These are phyloP conservation scores for Mus spicilegus DNA, from an alignment of 2,113 vertebrate species.

Conservation along the genomic window DNA sequence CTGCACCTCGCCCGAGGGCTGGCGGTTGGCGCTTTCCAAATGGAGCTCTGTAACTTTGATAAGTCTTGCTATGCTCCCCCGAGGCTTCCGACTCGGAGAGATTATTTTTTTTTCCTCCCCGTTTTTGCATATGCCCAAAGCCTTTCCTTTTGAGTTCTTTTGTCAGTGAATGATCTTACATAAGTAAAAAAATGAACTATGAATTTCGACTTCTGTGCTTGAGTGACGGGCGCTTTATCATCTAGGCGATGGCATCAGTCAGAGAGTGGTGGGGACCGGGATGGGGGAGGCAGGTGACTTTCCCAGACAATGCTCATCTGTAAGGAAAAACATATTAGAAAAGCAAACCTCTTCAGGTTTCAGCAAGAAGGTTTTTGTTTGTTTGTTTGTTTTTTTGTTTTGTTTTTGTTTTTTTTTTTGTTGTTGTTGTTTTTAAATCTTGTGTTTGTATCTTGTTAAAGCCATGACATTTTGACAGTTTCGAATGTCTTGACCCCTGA, in stretches of 20 bases:
- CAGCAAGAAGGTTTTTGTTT: constrained; percentile 40
- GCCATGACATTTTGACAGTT: constrained; percentile 26
- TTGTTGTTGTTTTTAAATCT: neutral
- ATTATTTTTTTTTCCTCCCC: neutral
- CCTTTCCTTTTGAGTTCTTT: constrained; percentile 53
- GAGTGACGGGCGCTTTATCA: neutral
- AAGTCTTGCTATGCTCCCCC: neutral
- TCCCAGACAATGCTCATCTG: neutral
- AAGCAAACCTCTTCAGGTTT: neutral
- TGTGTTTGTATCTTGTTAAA: constrained; percentile 37
- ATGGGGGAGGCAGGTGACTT: neutral
- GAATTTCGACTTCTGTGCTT: neutral
- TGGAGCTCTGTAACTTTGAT: neutral
- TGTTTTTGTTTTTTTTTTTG: neutral
- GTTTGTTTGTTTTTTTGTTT: neutral
- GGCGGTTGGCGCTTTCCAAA: neutral
- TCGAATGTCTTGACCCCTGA: constrained; percentile 31
- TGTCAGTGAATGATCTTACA: constrained; percentile 41
- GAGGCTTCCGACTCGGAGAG: neutral
- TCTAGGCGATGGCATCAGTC: neutral
- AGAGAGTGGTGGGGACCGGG: neutral
- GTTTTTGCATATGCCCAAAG: neutral
- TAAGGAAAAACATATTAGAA: neutral
- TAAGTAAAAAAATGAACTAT: constrained; percentile 5
- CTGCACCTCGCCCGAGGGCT: neutral